These are phyloP conservation scores for Boulengeromyrus knoepffleri DNA, from an alignment of 2,113 vertebrate species.

Conservation along the genomic window DNA sequence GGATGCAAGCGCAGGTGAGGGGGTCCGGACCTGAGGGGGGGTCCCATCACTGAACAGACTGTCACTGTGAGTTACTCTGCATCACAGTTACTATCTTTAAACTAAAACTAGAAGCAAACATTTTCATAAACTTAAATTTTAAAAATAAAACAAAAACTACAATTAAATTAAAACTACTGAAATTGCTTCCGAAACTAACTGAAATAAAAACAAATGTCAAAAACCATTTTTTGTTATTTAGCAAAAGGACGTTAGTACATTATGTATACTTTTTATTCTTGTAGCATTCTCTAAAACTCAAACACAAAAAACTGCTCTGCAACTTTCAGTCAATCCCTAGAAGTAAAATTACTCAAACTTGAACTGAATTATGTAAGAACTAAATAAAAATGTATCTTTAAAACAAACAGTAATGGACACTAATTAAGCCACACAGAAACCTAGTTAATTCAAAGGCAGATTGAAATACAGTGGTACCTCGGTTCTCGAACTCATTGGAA, in stretches of 20 bases:
- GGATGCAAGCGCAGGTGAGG: conserved; percentile 81
- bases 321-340: too few species aligned
- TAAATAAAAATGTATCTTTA: too few species aligned
- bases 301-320: too few species aligned
- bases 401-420: too few species aligned
- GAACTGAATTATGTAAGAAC: too few species aligned
- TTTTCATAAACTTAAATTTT: background rate
- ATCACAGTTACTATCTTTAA: background rate
- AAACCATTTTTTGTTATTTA: background rate
- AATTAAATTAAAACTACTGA: background rate
- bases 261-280: too few species aligned
- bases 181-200: background rate
- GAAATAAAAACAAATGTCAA: background rate
- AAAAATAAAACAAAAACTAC: background rate
- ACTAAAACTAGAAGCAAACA: background rate
- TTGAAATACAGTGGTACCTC: too few species aligned
- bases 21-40: background rate
- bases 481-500: too few species aligned
- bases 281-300: too few species aligned
- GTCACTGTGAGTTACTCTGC: background rate
- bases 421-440: background rate
- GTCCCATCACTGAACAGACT: background rate
- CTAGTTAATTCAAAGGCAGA: background rate
- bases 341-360: too few species aligned
- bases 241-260: too few species aligned